Evolutionary conservation across 2,888 invertebrate species (phyloP), one percentile per base, ranked within the genome.

Genomic region (Drosophila monieri): DNA sequence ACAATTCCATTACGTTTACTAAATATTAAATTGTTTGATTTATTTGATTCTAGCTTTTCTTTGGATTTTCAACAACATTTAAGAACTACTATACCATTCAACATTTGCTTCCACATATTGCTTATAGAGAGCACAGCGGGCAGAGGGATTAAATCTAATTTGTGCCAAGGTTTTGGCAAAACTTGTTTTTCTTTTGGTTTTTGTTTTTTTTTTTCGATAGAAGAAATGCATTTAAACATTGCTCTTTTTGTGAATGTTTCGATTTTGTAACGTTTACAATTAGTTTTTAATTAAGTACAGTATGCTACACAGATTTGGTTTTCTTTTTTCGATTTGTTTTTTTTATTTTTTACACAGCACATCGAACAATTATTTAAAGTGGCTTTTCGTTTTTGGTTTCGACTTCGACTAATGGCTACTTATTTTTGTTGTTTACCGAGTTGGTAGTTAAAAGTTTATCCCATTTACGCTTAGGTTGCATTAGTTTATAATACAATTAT

Each of bases 401-500:
- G 32, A 12, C 21, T 58, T 49, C n/a, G n/a, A n/a, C n/a, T 44
- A 49, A 23, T 62, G 66, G 48, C 35, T 64, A 62, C 30, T 55
- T 68, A 62, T 61, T 35, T n/a, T 35, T 35, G 14, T 61, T 37
- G 44, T 32, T 73, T 53, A 44, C 47, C 30, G 27, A 32, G 1
- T 44, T 43, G 49, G 53, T 70, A 44, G 53, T 52, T 60, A 64
- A 74, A 70, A 74, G 48, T 57, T 64, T 54, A 27, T 51, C 48
- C 43, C 59, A 65, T 65, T 69, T 79, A 81, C 70, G 76, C 64
- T 88, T 85, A 78, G 68, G 71, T 81, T 88, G 85, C 73, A 83
- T 79, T 83, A 83, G 71, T 76, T 78, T 85, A 83, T 85, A 81
- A 84, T 88, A 88, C 86, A 88, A 79, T 83, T 84, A 84, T 84